phyloP scores from a whole-genome alignment of 2,888 invertebrate genomes.

The Agrotis clavis region DNA sequence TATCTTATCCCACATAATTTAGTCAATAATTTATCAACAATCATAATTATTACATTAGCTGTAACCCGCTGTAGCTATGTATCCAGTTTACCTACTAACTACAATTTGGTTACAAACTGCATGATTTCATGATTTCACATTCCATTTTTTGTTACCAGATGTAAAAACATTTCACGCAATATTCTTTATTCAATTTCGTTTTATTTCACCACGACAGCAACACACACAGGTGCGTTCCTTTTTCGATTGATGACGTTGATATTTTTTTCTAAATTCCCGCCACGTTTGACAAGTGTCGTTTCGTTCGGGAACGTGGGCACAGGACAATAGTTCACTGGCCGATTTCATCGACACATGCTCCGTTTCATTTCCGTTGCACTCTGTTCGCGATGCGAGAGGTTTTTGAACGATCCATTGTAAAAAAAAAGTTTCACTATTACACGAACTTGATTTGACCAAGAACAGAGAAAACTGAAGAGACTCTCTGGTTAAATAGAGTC shows the following conservation, averaged over 20 bases:
- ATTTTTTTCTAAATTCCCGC: constrained; percentile 77
- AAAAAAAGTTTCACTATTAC: constrained; percentile 90
- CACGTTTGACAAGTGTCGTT: constrained; percentile 79
- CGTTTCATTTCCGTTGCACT: constrained; percentile 88
- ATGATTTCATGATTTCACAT: not conserved
- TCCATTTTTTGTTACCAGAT: constrained; percentile 10
- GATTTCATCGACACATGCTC: constrained; percentile 85
- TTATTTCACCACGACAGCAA: constrained; percentile 55
- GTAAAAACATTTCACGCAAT: not conserved
- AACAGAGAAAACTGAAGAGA: constrained; percentile 67
- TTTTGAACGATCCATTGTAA: constrained; percentile 83
- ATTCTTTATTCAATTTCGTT: constrained; percentile 46
- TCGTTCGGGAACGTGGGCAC: constrained; percentile 72
- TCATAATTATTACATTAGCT: no score
- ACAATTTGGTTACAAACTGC: not conserved
- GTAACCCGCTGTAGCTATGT: no score
- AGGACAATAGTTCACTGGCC: constrained; percentile 79
- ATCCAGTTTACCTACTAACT: no score
- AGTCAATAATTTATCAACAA: no score
- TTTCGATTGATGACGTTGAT: constrained; percentile 55
- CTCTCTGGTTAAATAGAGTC: no score
- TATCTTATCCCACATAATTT: no score
- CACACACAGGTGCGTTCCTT: constrained; percentile 67
- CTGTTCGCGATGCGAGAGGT: constrained; percentile 79
- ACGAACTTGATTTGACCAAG: constrained; percentile 88